phyloP scores from a whole-genome alignment of 2,113 vertebrate genomes.

The Macrotis lagotis region DNA sequence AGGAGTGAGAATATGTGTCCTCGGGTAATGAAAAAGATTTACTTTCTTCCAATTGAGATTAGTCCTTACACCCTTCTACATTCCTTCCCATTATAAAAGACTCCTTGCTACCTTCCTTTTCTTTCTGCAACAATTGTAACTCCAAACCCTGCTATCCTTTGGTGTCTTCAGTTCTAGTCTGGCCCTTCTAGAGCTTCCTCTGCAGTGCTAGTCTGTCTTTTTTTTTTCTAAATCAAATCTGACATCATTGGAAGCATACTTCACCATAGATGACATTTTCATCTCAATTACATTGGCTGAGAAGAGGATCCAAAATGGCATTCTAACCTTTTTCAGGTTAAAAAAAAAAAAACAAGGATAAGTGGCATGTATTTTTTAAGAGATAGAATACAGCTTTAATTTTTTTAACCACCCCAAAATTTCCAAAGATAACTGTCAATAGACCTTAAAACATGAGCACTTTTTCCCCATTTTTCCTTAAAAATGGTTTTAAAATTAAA shows the following conservation, averaged over 20 bases:
- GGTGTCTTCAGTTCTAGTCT: neutral
- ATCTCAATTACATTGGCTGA: conserved; percentile 43
- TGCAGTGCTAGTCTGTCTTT: neutral
- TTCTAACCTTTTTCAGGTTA: conserved; percentile 61
- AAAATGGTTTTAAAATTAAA: conserved; percentile 83
- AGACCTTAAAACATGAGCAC: conserved; percentile 73
- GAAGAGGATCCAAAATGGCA: conserved; percentile 38
- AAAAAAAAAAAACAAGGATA: conserved; percentile 79
- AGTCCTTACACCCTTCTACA: no score
- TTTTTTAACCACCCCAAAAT: conserved; percentile 83
- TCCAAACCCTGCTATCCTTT: neutral
- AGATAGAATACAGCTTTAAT: conserved; percentile 84
- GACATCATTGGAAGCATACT: neutral
- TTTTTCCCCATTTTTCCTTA: conserved; percentile 67
- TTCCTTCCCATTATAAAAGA: neutral
- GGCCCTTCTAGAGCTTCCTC: conserved; percentile 6
- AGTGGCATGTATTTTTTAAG: conserved; percentile 73
- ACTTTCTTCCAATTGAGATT: neutral
- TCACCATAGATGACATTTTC: conserved; percentile 36
- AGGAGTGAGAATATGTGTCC: neutral
- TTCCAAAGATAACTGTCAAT: conserved; percentile 80
- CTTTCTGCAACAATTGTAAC: neutral
- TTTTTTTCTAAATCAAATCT: conserved; percentile 19
- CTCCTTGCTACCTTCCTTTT: neutral
- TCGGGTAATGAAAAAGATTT: neutral